These are phyloP conservation scores for Cichlasoma orientale DNA, from an alignment of 2,797 vertebrate genomes.

Conservation along the genomic window DNA sequence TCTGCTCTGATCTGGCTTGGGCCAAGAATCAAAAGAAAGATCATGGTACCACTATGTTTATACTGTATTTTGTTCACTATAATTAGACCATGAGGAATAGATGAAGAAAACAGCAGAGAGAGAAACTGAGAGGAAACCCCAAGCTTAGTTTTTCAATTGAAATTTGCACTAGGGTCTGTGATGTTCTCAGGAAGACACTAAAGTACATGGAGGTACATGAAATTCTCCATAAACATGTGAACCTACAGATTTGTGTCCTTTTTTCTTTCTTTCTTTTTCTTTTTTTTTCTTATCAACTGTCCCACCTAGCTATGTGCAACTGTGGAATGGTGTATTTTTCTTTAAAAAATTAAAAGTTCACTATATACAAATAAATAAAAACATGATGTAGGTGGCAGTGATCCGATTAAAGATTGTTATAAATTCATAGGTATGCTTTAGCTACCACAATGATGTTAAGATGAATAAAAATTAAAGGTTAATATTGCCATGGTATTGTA, in stretches of 20 bases:
- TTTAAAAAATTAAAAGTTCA: too few species aligned
- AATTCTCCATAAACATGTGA: neutral
- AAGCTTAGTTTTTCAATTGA: neutral
- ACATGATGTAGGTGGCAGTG: neutral
- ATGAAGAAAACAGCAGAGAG: neutral
- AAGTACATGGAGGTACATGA: neutral
- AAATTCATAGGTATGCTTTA: slow-evolving; percentile 22
- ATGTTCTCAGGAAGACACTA: neutral
- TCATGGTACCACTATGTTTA: slow-evolving; percentile 23
- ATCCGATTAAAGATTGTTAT: neutral
- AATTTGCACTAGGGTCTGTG: neutral
- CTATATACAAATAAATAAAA: neutral
- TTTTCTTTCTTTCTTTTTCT: too few species aligned
- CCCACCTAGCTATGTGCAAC: too few species aligned
- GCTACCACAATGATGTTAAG: too few species aligned
- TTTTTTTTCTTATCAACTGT: too few species aligned
- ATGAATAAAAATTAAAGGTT: neutral
- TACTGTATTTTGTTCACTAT: slow-evolving; percentile 52
- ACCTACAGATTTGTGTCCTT: neutral
- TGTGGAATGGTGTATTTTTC: too few species aligned
- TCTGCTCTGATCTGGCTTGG: slow-evolving; percentile 49
- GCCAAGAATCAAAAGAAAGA: slow-evolving; percentile 40
- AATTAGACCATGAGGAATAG: slow-evolving; percentile 46
- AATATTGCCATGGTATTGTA: neutral
- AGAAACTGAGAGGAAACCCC: neutral